Conservation (phyloP, 2,888 invertebrate species). For the Mellilla xanthometata region DNA sequence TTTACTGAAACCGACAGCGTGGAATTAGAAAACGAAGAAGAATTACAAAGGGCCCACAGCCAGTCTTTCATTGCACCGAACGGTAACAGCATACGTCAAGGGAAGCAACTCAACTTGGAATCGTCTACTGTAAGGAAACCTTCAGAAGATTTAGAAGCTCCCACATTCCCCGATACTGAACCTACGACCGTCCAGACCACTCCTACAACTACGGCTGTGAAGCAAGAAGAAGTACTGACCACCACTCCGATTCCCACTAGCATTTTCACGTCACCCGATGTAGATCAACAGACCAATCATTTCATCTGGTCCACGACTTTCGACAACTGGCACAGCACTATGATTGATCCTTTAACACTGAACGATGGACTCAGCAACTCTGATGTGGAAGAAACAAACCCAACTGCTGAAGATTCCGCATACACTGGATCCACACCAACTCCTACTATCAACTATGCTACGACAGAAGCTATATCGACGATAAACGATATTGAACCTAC, state of each 20-base stretch:
- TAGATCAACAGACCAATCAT: slow-evolving; percentile 70
- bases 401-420: slow-evolving; percentile 25
- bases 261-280: slow-evolving; percentile 66
- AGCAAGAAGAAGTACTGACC: slow-evolving; percentile 54
- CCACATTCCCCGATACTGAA: slow-evolving; percentile 53
- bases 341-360: slow-evolving; percentile 87
- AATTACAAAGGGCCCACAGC: slow-evolving; percentile 86
- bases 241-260: slow-evolving; percentile 50
- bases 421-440: slow-evolving; percentile 44
- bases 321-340: slow-evolving; percentile 86
- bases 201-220: slow-evolving; percentile 49
- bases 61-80: slow-evolving; percentile 86
- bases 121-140: slow-evolving; percentile 55
- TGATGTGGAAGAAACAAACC: slow-evolving; percentile 45
- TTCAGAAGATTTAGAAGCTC: slow-evolving; percentile 70
- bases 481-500: slow-evolving; percentile 53
- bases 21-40: slow-evolving; percentile 82
- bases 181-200: slow-evolving; percentile 56
- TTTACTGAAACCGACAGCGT: slow-evolving; percentile 67
- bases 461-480: slow-evolving; percentile 57
- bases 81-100: slow-evolving; percentile 68
- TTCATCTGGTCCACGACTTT: slow-evolving; percentile 67
- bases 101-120: slow-evolving; percentile 62
- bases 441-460: slow-evolving; percentile 48
- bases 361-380: slow-evolving; percentile 84